phyloP scores from a whole-genome alignment of 2,797 vertebrate genomes.

The Sciurus vulgaris region DNA sequence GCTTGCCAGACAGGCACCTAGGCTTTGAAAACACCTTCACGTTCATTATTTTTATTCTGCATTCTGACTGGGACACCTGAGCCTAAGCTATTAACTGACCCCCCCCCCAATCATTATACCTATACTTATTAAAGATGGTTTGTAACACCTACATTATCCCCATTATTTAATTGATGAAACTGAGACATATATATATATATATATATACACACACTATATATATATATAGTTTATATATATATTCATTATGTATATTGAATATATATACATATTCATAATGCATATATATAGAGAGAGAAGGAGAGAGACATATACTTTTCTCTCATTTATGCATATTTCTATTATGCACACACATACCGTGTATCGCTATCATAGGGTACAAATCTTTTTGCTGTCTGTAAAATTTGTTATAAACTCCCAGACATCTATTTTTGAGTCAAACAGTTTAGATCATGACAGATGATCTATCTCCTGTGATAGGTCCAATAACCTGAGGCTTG shows the following conservation, averaged over 20 bases:
- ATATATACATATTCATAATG: background rate
- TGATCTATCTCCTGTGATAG: constrained; percentile 39
- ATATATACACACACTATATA: too few relatives aligned
- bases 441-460: constrained; percentile 61
- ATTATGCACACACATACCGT: background rate
- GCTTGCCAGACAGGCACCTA: background rate
- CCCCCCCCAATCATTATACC: background rate
- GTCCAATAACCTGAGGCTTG: constrained; percentile 53
- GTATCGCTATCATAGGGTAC: background rate
- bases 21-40: background rate
- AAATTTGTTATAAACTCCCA: constrained; percentile 51
- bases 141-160: background rate
- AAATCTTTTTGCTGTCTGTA: background rate
- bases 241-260: background rate
- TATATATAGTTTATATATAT: background rate
- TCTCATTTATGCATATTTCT: too few relatives aligned
- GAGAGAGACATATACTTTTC: too few relatives aligned
- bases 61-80: background rate
- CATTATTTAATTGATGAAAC: background rate
- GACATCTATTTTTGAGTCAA: constrained; percentile 52
- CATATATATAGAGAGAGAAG: too few relatives aligned
- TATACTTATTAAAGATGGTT: background rate
- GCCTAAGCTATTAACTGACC: constrained; percentile 16
- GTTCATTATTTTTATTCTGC: background rate
- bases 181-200: background rate